Evolutionary conservation across 2,113 vertebrate genomes (phyloP), one percentile per base, ranked within the genome.

Genomic region (Rhizomys pruinosus): DNA sequence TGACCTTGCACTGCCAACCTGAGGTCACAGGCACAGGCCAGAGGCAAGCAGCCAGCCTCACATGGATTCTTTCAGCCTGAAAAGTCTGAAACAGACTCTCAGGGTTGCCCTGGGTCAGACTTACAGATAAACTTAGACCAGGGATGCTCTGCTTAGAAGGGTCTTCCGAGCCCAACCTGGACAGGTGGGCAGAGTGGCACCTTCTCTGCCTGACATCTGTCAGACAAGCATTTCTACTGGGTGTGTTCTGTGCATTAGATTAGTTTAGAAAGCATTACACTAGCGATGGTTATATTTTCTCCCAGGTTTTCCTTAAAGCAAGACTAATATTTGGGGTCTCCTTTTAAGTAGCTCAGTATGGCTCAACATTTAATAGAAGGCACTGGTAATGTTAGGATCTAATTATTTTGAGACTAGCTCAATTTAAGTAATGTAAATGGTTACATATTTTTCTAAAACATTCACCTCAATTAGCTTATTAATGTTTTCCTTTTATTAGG

Each of bases 391-490:
- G 37, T 69, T 63, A 84, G 44, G 27, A 52, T 89, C 72, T 92
- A 71, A 84, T 89, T 92, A 93, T 34, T 71, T 3, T 89, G 39
- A 79, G 91, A 96, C 90, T 8, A 88, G 44, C 39, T 78, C 77
- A 84, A 80, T 39, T 94, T 72, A 85, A 86, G 37, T 74, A 64
- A 63, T 23, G 11, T 71, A 68, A 89, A 89, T 84, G 86, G 29
- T 82, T 32, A 78, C 39, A 44, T 32, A 39, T 63, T 92, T 94
- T 87, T 88, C 87, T 96, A 91, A 90, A 86, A 47, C 37, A 92
- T 95, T 97, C 96, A 95, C 94, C 94, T 97, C 94, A 57, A 79
- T 90, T 92, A 95, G 78, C 57, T 96, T 93, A 97, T 91, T 96
- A 95, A 95, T 72, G 82, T 85, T 97, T 97, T 96, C 87, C 96